phyloP scores from a whole-genome alignment of 2,888 invertebrate species.

The Cerastoderma edule region DNA sequence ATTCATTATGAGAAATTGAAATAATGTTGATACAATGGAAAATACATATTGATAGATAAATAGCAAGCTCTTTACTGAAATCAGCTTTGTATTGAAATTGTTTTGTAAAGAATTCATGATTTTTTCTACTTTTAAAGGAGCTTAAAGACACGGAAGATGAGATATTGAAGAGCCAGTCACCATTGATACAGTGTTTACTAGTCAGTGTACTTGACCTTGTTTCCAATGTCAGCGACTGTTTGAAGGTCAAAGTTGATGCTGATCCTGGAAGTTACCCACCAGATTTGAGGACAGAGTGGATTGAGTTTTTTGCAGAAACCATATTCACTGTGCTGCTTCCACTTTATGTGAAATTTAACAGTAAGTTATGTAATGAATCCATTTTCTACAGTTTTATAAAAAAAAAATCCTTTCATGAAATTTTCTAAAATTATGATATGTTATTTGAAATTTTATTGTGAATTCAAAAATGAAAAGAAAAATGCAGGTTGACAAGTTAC shows the following conservation, averaged over 20 bases:
- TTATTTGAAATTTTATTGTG: no score
- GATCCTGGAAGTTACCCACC: constrained; percentile 64
- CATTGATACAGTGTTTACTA: constrained; percentile 63
- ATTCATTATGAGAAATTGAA: no score
- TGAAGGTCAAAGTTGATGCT: constrained; percentile 51
- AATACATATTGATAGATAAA: no score
- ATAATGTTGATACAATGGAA: no score
- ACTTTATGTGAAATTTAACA: constrained; percentile 85
- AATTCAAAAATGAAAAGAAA: no score
- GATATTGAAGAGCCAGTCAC: background rate
- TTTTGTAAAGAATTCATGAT: no score
- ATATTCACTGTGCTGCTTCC: constrained; percentile 86
- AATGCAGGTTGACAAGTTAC: no score
- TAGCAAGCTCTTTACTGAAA: no score
- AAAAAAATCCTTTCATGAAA: background rate
- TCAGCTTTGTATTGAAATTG: no score
- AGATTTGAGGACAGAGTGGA: constrained; percentile 89
- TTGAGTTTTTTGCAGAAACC: constrained; percentile 89
- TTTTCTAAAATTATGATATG: background rate
- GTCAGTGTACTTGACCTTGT: constrained; percentile 68
- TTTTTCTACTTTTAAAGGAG: no score
- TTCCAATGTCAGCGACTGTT: constrained; percentile 83
- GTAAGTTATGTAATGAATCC: constrained; percentile 64
- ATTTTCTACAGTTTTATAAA: background rate
- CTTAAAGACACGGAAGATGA: constrained; percentile 1